phyloP scores from a whole-genome alignment of 2,888 invertebrate genomes.

The Aelia acuminata region DNA sequence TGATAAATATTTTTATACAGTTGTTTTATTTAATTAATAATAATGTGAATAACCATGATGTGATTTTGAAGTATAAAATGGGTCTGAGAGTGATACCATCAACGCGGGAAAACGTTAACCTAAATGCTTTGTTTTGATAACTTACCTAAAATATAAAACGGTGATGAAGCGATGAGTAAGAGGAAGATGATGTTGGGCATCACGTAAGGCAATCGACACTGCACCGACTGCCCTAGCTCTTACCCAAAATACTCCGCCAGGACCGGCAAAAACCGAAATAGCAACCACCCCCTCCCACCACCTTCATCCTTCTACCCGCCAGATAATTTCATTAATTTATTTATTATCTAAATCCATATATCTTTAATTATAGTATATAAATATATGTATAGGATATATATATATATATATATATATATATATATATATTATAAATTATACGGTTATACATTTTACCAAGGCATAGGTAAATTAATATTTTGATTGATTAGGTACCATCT shows the following conservation, averaged over 20 bases:
- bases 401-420: no score
- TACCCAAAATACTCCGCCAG: slow-evolving; percentile 53
- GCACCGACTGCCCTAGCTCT: slow-evolving; percentile 57
- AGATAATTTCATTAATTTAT: slow-evolving; percentile 16
- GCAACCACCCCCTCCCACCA: slow-evolving; percentile 52
- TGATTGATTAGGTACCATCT: no score
- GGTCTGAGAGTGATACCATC: neutral
- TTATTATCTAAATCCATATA: neutral
- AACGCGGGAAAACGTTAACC: neutral
- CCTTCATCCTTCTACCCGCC: neutral
- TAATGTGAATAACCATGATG: neutral
- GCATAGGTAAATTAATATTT: no score
- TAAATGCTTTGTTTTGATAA: neutral
- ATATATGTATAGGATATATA: no score
- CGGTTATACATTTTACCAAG: no score
- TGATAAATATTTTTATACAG: neutral
- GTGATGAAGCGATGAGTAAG: slow-evolving; percentile 63
- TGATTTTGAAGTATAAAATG: neutral
- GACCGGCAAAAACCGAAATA: slow-evolving; percentile 51
- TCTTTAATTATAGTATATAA: no score
- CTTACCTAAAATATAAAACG: slow-evolving; percentile 55
- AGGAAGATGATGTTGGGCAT: slow-evolving; percentile 64
- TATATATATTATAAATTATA: no score
- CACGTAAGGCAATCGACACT: slow-evolving; percentile 61
- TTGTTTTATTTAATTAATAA: neutral